Percentiles rank a stretch among this genome's conserved stretches.
Conservation (phyloP, 2,888 invertebrate species). For the Eupeodes latifasciatus region DNA sequence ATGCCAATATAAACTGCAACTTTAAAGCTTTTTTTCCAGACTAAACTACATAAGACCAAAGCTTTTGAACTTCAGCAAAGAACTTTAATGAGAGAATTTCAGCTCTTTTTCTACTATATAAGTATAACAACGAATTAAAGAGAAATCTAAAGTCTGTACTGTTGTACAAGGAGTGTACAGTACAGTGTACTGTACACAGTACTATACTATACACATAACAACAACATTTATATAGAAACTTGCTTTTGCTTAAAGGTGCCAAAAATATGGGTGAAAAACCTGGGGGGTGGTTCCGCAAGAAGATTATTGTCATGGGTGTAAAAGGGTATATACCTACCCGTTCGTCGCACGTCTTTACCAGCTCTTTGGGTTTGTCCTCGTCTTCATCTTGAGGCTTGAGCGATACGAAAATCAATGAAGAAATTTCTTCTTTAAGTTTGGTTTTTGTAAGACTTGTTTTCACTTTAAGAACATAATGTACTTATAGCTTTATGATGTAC, state of each 20-base stretch:
- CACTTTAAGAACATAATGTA: conserved; percentile 50
- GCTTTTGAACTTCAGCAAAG: conserved; percentile 12
- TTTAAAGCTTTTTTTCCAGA: conserved; percentile 30
- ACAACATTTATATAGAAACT: conserved; percentile 8
- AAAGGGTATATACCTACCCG: not conserved
- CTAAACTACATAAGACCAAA: conserved; percentile 18
- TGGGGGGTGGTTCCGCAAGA: conserved; percentile 10
- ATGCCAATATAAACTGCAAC: conserved; percentile 61
- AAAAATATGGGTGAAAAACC: conserved; percentile 15
- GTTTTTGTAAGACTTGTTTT: conserved; percentile 35
- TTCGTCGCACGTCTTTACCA: not conserved
- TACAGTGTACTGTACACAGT: too few species aligned
- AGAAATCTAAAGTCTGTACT: conserved; percentile 12
- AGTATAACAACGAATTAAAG: conserved; percentile 6
- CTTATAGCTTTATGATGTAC: too few species aligned
- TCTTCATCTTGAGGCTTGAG: not conserved
- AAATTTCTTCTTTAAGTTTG: conserved; percentile 64
- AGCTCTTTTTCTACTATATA: conserved; percentile 18
- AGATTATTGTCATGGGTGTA: conserved; percentile 35
- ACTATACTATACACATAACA: not conserved
- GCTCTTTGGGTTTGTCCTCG: conserved; percentile 20
- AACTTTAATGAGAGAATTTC: not conserved
- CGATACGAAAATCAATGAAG: conserved; percentile 65
- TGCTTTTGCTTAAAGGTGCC: not conserved
- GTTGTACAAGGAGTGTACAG: too few species aligned